Percentiles rank a stretch among this genome's conserved stretches.
These are phyloP conservation scores for Chauna torquata DNA, from an alignment of 2,113 vertebrate genomes.

Conservation along the genomic window DNA sequence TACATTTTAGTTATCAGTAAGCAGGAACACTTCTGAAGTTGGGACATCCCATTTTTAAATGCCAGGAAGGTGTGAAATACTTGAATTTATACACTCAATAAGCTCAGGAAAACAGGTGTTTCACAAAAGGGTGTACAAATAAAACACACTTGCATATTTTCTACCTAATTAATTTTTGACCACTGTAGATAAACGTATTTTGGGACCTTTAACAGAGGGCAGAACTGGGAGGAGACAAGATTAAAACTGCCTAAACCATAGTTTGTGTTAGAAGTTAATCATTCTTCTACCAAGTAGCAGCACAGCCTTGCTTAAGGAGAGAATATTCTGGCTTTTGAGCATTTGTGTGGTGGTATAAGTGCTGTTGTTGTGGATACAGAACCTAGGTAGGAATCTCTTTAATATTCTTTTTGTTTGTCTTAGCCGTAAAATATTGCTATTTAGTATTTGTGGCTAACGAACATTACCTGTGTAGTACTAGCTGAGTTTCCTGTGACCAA, in stretches of 20 bases:
- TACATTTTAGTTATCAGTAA: not conserved
- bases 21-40: not conserved
- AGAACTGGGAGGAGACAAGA: conserved; percentile 54
- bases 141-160: not conserved
- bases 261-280: conserved; percentile 73
- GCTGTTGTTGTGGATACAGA: conserved; percentile 2
- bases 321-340: not conserved
- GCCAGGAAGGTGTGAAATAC: not conserved
- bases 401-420: not conserved
- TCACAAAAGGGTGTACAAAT: not conserved
- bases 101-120: not conserved
- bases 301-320: conserved; percentile 31
- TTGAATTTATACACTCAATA: not conserved
- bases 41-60: not conserved
- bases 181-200: conserved; percentile 26
- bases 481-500: not conserved
- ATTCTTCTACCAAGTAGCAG: conserved; percentile 56
- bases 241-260: conserved; percentile 21
- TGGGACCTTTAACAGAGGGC: conserved; percentile 23
- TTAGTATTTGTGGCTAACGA: not conserved
- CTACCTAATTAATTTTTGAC: conserved; percentile 34
- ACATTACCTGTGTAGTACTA: not conserved
- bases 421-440: not conserved
- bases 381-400: conserved; percentile 71
- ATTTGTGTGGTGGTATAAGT: not conserved